These are phyloP conservation scores for Chrysopa pallens DNA, from an alignment of 1,140 invertebrate genomes.

Conservation along the genomic window DNA sequence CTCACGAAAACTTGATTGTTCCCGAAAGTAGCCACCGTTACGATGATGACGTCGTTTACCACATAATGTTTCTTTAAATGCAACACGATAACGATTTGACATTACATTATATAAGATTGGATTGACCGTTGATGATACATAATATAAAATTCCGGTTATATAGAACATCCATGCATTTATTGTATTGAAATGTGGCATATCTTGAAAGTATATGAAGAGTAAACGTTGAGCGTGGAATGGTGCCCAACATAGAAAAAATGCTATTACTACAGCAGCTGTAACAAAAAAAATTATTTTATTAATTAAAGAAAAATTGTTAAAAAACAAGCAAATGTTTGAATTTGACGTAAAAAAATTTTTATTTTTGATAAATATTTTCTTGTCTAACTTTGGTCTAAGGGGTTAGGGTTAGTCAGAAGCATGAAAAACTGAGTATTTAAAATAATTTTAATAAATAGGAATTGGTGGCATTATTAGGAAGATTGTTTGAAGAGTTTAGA, in stretches of 20 bases:
- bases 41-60: slow-evolving; percentile 22
- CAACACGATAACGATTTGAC: slow-evolving; percentile 66
- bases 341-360: too few species aligned
- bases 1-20: slow-evolving; percentile 36
- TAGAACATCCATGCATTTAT: slow-evolving; percentile 67
- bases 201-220: slow-evolving; percentile 48
- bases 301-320: too few species aligned
- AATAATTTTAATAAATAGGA: too few species aligned
- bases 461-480: too few species aligned
- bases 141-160: slow-evolving; percentile 66
- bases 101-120: slow-evolving; percentile 85
- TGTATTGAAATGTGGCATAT: slow-evolving; percentile 36
- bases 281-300: too few species aligned
- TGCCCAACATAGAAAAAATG: slow-evolving; percentile 95
- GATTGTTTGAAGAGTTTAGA: too few species aligned
- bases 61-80: slow-evolving; percentile 55
- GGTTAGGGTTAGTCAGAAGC: too few species aligned
- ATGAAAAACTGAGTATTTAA: too few species aligned
- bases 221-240: slow-evolving; percentile 88
- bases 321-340: too few species aligned
- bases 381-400: too few species aligned
- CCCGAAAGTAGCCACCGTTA: slow-evolving; percentile 23
- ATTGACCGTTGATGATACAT: slow-evolving; percentile 75
- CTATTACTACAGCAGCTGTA: slow-evolving; percentile 83
- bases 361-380: too few species aligned